Evolutionary conservation across 1,140 invertebrate species (phyloP).

Genomic region (Bombus sylvicola): DNA sequence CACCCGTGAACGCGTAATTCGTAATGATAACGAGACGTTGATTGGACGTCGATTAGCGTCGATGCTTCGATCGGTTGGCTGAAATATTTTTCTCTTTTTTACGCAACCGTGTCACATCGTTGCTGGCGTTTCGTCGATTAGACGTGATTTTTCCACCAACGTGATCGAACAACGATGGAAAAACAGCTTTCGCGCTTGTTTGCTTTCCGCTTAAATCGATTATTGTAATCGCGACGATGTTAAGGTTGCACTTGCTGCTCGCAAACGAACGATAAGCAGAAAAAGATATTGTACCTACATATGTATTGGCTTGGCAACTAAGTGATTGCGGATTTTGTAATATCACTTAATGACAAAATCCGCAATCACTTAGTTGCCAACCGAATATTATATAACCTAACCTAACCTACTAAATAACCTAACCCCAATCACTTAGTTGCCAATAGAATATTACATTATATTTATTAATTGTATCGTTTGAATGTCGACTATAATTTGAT

Average conservation of each 20-base stretch:
- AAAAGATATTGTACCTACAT: too few relatives aligned
- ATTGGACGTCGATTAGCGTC: slow-evolving; percentile 42
- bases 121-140: neutral
- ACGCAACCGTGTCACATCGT: neutral
- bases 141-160: neutral
- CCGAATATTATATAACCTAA: too few relatives aligned
- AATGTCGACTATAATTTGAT: too few relatives aligned
- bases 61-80: neutral
- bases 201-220: neutral
- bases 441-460: too few relatives aligned
- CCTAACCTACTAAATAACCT: too few relatives aligned
- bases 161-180: neutral
- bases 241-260: neutral
- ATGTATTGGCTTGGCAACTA: too few relatives aligned
- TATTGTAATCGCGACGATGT: neutral
- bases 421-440: too few relatives aligned
- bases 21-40: slow-evolving; percentile 54
- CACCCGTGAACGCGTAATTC: slow-evolving; percentile 30
- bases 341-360: rapidly evolving
- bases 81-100: slow-evolving; percentile 3
- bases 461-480: too few relatives aligned
- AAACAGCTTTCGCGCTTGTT: too few relatives aligned
- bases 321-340: too few relatives aligned
- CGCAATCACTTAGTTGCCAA: too few relatives aligned
- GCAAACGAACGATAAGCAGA: neutral